These are phyloP conservation scores for Caradrina kadenii DNA, from an alignment of 2,888 invertebrate genomes.

Conservation along the genomic window DNA sequence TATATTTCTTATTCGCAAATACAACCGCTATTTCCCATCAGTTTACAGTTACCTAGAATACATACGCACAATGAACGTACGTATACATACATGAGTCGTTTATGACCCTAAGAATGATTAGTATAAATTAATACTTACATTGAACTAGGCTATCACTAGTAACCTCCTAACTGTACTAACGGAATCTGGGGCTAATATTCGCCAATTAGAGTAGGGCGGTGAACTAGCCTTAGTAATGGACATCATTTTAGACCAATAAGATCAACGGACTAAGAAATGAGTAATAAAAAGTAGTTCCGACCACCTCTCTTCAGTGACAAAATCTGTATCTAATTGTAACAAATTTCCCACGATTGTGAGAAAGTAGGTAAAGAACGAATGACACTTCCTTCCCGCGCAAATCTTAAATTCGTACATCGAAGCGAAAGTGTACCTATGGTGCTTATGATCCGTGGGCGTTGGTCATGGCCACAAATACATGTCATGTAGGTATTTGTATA, in stretches of 20 bases:
- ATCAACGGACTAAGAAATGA: conserved; percentile 28
- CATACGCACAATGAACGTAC: conserved; percentile 25
- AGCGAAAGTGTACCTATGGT: conserved; percentile 56
- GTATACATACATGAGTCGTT: not conserved
- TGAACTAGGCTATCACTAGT: conserved; percentile 45
- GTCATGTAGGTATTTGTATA: conserved; percentile 8
- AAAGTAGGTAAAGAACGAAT: conserved; percentile 27
- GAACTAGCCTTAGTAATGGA: conserved; percentile 24
- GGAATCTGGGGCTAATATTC: conserved; percentile 43
- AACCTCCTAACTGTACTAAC: conserved; percentile 37
- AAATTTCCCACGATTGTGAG: conserved; percentile 32
- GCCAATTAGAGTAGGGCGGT: conserved; percentile 48
- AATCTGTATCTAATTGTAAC: conserved; percentile 12
- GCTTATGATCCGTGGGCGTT: conserved; percentile 24
- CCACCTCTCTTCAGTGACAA: conserved; percentile 26
- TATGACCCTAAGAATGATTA: conserved; percentile 56
- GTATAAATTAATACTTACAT: conserved; percentile 52
- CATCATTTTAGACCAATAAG: conserved; percentile 39
- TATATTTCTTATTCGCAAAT: conserved; percentile 16
- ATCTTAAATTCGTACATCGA: conserved; percentile 46
- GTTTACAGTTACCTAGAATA: conserved; percentile 40
- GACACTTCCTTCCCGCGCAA: conserved; percentile 42
- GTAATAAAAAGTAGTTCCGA: conserved; percentile 22
- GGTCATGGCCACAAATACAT: conserved; percentile 32
- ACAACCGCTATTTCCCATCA: conserved; percentile 48